phyloP scores from a whole-genome alignment of 2,888 invertebrate species.

The Carabus problematicus region DNA sequence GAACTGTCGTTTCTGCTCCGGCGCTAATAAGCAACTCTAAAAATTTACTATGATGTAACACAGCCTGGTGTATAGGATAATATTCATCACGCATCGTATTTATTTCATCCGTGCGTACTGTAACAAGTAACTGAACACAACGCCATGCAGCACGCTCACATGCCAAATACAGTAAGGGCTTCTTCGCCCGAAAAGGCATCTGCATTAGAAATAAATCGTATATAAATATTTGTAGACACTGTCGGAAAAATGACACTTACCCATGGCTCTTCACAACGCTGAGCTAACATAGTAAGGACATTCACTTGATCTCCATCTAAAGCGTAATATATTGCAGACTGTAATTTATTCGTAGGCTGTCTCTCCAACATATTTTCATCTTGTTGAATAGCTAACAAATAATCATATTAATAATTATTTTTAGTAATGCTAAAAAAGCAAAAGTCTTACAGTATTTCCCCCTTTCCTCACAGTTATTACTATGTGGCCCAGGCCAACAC shows the following conservation, averaged over 20 bases:
- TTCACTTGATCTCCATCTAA: constrained; percentile 77
- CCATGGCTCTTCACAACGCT: constrained; percentile 75
- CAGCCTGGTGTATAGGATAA: constrained; percentile 79
- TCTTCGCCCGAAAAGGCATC: constrained; percentile 64
- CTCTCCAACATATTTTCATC: constrained; percentile 63
- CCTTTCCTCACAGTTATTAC: constrained; percentile 73
- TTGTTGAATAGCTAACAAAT: constrained; percentile 57
- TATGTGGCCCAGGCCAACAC: constrained; percentile 78
- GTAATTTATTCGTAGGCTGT: constrained; percentile 64
- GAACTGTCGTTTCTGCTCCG: constrained; percentile 74
- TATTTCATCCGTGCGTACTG: constrained; percentile 72
- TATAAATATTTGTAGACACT: background rate
- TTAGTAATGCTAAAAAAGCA: background rate
- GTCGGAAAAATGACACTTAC: constrained; percentile 52
- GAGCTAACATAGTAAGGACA: constrained; percentile 70
- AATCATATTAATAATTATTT: constrained; percentile 17
- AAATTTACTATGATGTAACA: constrained; percentile 74
- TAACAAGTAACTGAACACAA: constrained; percentile 72
- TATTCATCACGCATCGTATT: constrained; percentile 77
- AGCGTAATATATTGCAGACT: constrained; percentile 75
- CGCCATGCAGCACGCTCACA: constrained; percentile 77
- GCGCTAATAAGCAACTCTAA: constrained; percentile 69
- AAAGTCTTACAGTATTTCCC: constrained; percentile 66
- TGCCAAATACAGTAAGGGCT: constrained; percentile 72
- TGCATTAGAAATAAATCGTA: constrained; percentile 42